Evolutionary conservation across 2,888 invertebrate species (phyloP).

Genomic region (Trissolcus japonicus): DNA sequence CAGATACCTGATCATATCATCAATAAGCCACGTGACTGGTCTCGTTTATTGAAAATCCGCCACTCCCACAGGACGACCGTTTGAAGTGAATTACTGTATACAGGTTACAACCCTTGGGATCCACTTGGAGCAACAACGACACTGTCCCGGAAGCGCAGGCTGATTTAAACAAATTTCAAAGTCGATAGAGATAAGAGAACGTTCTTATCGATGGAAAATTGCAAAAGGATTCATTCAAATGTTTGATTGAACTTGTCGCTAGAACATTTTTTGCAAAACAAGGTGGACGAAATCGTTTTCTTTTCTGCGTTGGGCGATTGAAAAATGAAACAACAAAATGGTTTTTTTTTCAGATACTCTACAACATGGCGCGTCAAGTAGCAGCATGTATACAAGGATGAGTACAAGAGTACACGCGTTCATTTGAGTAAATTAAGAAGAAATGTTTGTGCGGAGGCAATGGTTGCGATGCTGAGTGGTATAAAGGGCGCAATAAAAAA

Average conservation of each 20-base stretch:
- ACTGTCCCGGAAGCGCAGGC: conserved; percentile 15
- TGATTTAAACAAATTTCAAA: conserved; percentile 19
- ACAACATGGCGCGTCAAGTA: conserved; percentile 32
- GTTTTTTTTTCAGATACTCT: conserved; percentile 12
- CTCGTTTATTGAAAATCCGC: conserved; percentile 43
- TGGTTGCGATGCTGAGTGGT: conserved; percentile 20
- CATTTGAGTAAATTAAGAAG: conserved; percentile 63
- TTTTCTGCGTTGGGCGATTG: background rate
- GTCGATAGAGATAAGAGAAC: background rate
- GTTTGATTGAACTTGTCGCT: background rate
- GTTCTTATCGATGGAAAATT: conserved; percentile 5
- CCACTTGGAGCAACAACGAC: conserved; percentile 4
- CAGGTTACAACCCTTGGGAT: conserved; percentile 22
- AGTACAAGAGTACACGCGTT: conserved; percentile 55
- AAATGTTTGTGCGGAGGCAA: conserved; percentile 49
- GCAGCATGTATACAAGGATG: conserved; percentile 51
- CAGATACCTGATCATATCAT: conserved; percentile 39
- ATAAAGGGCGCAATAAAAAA: conserved; percentile 45
- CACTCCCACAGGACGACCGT: conserved; percentile 22
- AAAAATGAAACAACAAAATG: background rate
- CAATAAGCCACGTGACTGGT: conserved; percentile 41
- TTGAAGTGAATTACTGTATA: conserved; percentile 17
- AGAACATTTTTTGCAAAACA: background rate
- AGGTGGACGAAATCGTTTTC: background rate
- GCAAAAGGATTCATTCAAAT: background rate